Evolutionary conservation across 2,797 vertebrate genomes (phyloP).

Genomic region (Oceanodroma leucorhoa): DNA sequence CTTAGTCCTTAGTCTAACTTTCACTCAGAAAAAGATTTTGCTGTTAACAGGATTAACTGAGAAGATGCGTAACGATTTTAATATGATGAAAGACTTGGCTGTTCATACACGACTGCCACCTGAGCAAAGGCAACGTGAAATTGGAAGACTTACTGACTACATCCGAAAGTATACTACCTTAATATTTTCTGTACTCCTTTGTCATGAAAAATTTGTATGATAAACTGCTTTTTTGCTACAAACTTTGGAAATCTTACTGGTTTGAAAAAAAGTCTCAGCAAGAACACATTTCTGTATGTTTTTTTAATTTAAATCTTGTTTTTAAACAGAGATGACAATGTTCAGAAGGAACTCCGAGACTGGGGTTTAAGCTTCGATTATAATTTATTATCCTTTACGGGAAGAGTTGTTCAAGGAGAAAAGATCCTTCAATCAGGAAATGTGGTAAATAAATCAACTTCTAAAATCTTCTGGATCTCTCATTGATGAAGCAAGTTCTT

Average conservation of each 20-base stretch:
- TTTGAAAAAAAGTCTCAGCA: neutral
- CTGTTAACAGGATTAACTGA: constrained; percentile 86
- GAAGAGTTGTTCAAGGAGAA: constrained; percentile 87
- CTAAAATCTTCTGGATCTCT: neutral
- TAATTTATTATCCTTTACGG: constrained; percentile 80
- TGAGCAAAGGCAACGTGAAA: constrained; percentile 82
- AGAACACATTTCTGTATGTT: neutral
- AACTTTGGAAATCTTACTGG: neutral
- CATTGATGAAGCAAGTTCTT: neutral
- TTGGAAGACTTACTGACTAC: constrained; percentile 80
- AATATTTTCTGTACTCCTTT: neutral
- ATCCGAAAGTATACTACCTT: constrained; percentile 78
- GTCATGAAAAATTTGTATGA: accelerated
- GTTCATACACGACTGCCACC: constrained; percentile 85
- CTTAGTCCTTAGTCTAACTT: neutral
- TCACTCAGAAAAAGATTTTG: neutral
- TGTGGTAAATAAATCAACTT: constrained; percentile 71
- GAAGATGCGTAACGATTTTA: constrained; percentile 89
- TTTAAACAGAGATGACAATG: constrained; percentile 79
- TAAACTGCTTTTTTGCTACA: neutral
- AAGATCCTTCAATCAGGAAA: constrained; percentile 84
- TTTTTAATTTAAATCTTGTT: neutral
- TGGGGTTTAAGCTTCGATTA: constrained; percentile 93
- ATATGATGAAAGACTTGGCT: constrained; percentile 89
- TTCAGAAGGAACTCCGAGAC: constrained; percentile 84